phyloP scores from a whole-genome alignment of 2,888 invertebrate species.

The Adelognathus sp. region DNA sequence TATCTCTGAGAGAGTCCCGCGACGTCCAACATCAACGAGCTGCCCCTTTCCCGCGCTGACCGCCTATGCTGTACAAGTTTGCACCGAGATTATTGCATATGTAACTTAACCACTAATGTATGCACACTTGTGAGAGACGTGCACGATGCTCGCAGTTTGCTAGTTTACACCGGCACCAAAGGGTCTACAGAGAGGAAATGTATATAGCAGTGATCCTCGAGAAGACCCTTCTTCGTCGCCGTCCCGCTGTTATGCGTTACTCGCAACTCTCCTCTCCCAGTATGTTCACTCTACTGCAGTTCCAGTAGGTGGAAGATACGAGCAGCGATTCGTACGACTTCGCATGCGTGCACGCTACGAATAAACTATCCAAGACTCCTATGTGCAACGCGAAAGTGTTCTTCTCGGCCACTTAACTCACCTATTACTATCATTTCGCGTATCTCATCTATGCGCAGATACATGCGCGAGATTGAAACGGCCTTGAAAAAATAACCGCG shows the following conservation, averaged over 20 bases:
- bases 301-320: constrained; percentile 36
- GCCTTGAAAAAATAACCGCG: constrained; percentile 55
- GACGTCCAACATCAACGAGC: too few species aligned
- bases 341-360: constrained; percentile 36
- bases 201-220: constrained; percentile 33
- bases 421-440: constrained; percentile 44
- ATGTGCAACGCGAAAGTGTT: constrained; percentile 48
- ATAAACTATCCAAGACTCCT: neutral
- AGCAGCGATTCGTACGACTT: constrained; percentile 23
- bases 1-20: too few species aligned
- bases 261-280: constrained; percentile 7
- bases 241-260: constrained; percentile 46
- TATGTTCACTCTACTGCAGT: constrained; percentile 10
- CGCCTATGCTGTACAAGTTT: too few species aligned
- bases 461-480: constrained; percentile 34
- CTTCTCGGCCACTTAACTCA: constrained; percentile 53
- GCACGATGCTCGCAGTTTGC: neutral
- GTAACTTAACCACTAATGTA: neutral
- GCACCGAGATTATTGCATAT: too few species aligned
- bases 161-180: neutral
- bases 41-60: too few species aligned
- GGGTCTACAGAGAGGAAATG: neutral
- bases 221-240: neutral
- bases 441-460: constrained; percentile 1
- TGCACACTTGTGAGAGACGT: neutral